A percentile compares a stretch with the other conserved stretches of the same genome.
Conservation (phyloP, 2,888 invertebrate species). For the Calliphora vomitoria region DNA sequence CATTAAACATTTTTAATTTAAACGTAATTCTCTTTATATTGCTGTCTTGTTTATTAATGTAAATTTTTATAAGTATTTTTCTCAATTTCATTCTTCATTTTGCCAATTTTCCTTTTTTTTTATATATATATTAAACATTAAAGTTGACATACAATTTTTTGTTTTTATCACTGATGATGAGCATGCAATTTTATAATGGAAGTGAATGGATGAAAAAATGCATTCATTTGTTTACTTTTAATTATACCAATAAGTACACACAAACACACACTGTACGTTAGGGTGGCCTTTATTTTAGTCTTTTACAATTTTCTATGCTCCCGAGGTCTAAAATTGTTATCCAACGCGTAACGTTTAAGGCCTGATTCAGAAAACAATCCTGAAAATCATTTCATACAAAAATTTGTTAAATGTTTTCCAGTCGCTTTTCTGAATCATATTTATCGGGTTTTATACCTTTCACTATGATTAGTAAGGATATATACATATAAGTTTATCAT, state of each 20-base stretch:
- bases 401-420: no score
- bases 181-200: slow-evolving; percentile 43
- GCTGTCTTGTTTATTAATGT: background rate
- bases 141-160: slow-evolving; percentile 8
- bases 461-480: no score
- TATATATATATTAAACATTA: background rate
- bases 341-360: no score
- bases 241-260: slow-evolving; percentile 39
- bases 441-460: no score
- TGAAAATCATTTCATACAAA: no score
- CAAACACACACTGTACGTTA: background rate
- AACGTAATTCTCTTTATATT: background rate
- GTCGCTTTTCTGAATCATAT: no score
- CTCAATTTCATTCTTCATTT: background rate
- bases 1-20: no score
- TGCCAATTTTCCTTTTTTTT: background rate
- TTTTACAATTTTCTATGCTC: no score
- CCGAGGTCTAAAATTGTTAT: no score
- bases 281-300: no score
- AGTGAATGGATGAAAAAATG: slow-evolving; percentile 6
- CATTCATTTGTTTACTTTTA: slow-evolving; percentile 62
- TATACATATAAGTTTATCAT: no score
- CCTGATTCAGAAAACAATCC: no score
- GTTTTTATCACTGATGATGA: slow-evolving; percentile 24
- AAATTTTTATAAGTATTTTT: slow-evolving; percentile 13